Evolutionary conservation across 2,113 vertebrate genomes (phyloP).

Genomic region (Malurus cyaneus): DNA sequence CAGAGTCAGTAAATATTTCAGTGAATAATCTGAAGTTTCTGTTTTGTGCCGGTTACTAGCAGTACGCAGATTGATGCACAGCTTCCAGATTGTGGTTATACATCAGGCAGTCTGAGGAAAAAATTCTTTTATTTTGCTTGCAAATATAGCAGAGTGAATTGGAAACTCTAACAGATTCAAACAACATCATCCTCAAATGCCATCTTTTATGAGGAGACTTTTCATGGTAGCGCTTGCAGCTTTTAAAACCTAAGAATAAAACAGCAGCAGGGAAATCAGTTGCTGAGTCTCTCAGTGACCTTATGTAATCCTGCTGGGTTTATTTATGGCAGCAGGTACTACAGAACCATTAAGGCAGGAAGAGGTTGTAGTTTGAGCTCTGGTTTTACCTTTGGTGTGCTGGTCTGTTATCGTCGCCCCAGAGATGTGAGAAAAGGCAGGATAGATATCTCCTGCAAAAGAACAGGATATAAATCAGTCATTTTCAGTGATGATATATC

Average conservation of each 20-base stretch:
- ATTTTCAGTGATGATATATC: neutral
- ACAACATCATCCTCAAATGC: neutral
- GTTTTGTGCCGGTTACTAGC: neutral
- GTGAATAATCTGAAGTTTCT: conserved; percentile 22
- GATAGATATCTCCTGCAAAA: neutral
- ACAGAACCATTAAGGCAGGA: neutral
- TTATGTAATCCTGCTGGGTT: neutral
- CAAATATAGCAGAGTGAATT: neutral
- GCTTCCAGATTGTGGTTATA: neutral
- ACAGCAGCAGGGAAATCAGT: neutral
- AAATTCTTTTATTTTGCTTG: neutral
- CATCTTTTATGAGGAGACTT: neutral
- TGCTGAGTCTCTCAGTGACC: neutral
- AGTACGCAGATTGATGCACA: neutral
- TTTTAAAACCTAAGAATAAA: neutral
- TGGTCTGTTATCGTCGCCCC: neutral
- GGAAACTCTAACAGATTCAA: neutral
- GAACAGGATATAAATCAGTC: neutral
- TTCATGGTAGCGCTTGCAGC: neutral
- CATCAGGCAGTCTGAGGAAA: neutral
- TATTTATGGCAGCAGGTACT: neutral
- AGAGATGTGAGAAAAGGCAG: neutral
- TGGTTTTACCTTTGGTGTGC: neutral
- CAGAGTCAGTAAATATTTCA: conserved; percentile 19
- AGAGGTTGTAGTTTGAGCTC: neutral